Conservation (phyloP, 2,888 invertebrate genomes). For the Volucella zonaria region DNA sequence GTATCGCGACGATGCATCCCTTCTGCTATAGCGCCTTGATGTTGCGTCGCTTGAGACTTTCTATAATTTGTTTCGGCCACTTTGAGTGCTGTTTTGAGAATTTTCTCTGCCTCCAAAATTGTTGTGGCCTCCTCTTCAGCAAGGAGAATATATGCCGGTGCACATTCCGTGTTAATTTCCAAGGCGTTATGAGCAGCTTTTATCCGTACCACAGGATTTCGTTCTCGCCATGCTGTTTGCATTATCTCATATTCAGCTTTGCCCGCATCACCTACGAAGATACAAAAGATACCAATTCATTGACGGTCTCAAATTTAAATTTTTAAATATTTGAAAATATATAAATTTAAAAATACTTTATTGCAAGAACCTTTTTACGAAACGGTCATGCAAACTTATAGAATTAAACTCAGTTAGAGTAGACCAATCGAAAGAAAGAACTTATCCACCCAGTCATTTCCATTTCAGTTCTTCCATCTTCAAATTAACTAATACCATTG, state of each 20-base stretch:
- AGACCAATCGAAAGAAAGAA: no score
- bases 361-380: no score
- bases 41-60: constrained; percentile 91
- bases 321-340: no score
- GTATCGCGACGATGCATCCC: constrained; percentile 93
- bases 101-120: constrained; percentile 93
- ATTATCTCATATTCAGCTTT: constrained; percentile 96
- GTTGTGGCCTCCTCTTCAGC: constrained; percentile 98
- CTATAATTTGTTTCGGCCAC: constrained; percentile 91
- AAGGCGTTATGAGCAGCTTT: constrained; percentile 95
- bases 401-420: no score
- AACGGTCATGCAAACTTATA: no score
- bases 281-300: background rate
- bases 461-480: no score
- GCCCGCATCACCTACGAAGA: constrained; percentile 86
- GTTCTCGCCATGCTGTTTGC: constrained; percentile 98
- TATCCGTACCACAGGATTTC: constrained; percentile 94
- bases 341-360: no score
- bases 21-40: constrained; percentile 89
- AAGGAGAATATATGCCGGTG: constrained; percentile 95
- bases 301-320: background rate
- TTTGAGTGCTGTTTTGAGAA: constrained; percentile 91
- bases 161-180: constrained; percentile 94
- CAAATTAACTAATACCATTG: no score
- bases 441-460: no score